A percentile compares a stretch with the other conserved stretches of the same genome.
Conservation (phyloP, 1,140 invertebrate species). For the Drosophila virilis region DNA sequence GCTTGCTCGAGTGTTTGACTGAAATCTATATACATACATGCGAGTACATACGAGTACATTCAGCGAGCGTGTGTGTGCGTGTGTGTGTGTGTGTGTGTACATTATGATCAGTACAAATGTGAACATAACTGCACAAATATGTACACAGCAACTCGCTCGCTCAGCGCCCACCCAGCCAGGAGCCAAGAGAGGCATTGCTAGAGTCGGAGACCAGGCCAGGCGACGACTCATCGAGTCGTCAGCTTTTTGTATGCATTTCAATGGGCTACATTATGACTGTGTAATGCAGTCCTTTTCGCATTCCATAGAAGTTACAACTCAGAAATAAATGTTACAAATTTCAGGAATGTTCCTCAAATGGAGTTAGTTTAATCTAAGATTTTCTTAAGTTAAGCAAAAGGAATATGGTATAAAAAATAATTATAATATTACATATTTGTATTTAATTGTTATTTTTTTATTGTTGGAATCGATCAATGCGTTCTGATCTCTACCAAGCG, state of each 20-base stretch:
- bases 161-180: slow-evolving; percentile 38
- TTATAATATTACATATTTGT: too few relatives aligned
- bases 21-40: slow-evolving; percentile 81
- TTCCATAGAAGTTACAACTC: too few relatives aligned
- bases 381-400: too few relatives aligned
- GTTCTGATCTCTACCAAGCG: too few relatives aligned
- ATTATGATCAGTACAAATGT: slow-evolving; percentile 84
- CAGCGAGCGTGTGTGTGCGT: slow-evolving; percentile 47
- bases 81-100: slow-evolving; percentile 63
- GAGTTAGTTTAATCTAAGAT: too few relatives aligned
- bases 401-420: too few relatives aligned
- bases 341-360: too few relatives aligned
- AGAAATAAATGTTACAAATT: too few relatives aligned
- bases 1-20: slow-evolving; percentile 84
- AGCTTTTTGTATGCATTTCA: slow-evolving; percentile 37
- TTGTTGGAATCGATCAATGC: too few relatives aligned
- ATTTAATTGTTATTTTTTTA: too few relatives aligned
- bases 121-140: slow-evolving; percentile 84
- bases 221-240: slow-evolving; percentile 66
- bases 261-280: slow-evolving; percentile 1
- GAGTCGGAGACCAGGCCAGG: slow-evolving; percentile 8
- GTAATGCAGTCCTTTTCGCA: background rate
- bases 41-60: slow-evolving; percentile 48
- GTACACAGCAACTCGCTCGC: slow-evolving; percentile 79
- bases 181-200: slow-evolving; percentile 17